A percentile compares a stretch with the other conserved stretches of the same genome.
Evolutionary conservation across 2,797 vertebrate species (phyloP).

Genomic region (Gouania willdenowi): DNA sequence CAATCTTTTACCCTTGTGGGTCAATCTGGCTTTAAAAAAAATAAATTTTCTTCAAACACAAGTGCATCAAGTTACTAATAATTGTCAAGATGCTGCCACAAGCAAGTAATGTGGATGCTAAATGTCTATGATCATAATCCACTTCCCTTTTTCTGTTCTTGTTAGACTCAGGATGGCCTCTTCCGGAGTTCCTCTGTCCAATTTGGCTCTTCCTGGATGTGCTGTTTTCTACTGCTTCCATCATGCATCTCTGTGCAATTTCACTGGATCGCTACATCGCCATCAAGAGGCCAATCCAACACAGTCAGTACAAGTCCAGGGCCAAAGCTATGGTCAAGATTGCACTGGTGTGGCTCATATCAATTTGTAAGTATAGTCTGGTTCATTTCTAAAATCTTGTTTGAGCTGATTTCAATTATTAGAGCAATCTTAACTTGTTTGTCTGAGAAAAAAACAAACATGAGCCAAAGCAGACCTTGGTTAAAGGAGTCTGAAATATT

Average conservation of each 20-base stretch:
- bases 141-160: constrained; percentile 21
- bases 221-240: constrained; percentile 96
- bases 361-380: constrained; percentile 84
- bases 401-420: background rate
- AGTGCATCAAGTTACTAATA: background rate
- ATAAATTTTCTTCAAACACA: background rate
- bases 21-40: constrained; percentile 17
- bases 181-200: constrained; percentile 88
- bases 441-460: background rate
- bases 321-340: constrained; percentile 92
- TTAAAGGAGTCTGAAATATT: no score
- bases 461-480: no score
- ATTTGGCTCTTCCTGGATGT: constrained; percentile 97
- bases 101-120: background rate
- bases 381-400: constrained; percentile 1
- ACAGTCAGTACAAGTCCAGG: constrained; percentile 94
- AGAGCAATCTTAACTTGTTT: no score
- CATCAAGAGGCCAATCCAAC: constrained; percentile 97
- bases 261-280: constrained; percentile 96
- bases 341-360: constrained; percentile 94
- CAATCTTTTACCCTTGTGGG: constrained; percentile 22
- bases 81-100: background rate
- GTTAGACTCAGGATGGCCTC: constrained; percentile 90
- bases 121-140: background rate
- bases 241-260: constrained; percentile 98